Base-by-base conservation (phyloP, 2,888 invertebrate genomes). In the Pollenia amentaria region DNA sequence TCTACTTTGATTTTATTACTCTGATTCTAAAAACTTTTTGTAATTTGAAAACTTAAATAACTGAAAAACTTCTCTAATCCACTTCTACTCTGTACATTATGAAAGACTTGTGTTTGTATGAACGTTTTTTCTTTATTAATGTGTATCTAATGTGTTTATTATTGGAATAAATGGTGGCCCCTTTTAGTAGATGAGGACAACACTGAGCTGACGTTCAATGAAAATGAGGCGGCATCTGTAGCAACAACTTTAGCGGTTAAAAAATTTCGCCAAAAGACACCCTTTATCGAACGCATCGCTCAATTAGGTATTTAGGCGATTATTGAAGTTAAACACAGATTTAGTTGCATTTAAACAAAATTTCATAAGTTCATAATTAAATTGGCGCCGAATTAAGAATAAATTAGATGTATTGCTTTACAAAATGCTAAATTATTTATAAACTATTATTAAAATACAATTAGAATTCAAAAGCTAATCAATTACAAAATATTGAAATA, bases 231-330 rank as follows among this genome's bases (percentile, higher is more conserved):
- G 18, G 10, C 69, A 62, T 51, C 64, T 14, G 53, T 64, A 29
- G 51, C 87, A 64, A 16, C 85, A 51, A 88, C 88, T 89, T 87
- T 90, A 84, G 88, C 90, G 88, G 83, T 87, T 87, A 89, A 89
- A 88, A 92, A 91, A 89, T 92, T 92, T 86, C 92, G 92, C 89
- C 93, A 91, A 89, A 92, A 92, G 89, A 91, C 90, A 89, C 92
- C 92, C 72, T 90, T 92, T 90, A 91, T 93, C 91, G 92, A 92
- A 89, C 91, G 92, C 88, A 91, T 92, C 89, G 91, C 92, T 89
- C 90, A 92, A 91, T 91, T 92, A 93, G 93, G 92, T 92, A 92
- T 90, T 90, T 85, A 85, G 67, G 75, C 12, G 51, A 40, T 55
- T 1, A 29, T 62, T 75, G 48, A 40, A 62, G 42, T 14, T 12